Evolutionary conservation across 2,888 invertebrate species (phyloP).

Genomic region (Pterobdella sp.): DNA sequence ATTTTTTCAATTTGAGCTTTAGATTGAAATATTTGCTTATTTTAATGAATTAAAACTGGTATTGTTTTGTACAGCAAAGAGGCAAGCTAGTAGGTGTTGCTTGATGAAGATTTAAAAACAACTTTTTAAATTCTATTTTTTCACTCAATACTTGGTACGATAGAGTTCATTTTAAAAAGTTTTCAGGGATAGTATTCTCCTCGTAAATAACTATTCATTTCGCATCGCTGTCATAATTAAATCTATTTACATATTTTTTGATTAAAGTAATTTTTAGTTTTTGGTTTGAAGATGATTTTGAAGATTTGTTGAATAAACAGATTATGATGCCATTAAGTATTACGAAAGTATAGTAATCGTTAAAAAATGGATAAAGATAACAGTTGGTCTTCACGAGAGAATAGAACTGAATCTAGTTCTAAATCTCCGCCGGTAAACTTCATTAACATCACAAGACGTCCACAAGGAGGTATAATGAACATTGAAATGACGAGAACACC

Average conservation of each 20-base stretch:
- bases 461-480: constrained; percentile 31
- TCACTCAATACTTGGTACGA: background rate
- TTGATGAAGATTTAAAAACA: constrained; percentile 11
- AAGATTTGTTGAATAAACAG: background rate
- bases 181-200: constrained; percentile 8
- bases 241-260: background rate
- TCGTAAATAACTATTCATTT: background rate
- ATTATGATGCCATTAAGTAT: background rate
- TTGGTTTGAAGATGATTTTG: background rate
- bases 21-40: background rate
- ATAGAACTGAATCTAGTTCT: background rate
- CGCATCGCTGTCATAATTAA: background rate
- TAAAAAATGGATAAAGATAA: constrained; percentile 23
- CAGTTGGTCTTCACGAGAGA: constrained; percentile 8
- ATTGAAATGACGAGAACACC: constrained; percentile 30
- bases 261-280: background rate
- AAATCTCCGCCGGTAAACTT: constrained; percentile 31
- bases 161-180: background rate
- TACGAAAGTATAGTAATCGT: background rate
- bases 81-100: constrained; percentile 14
- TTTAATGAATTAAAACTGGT: background rate
- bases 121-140: background rate
- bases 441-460: constrained; percentile 31
- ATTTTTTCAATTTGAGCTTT: background rate
- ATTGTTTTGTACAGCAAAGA: constrained; percentile 7